A percentile compares a stretch with the other conserved stretches of the same genome.
phyloP scores from a whole-genome alignment of 2,113 vertebrate genomes.

The Ailuropoda melanoleuca region DNA sequence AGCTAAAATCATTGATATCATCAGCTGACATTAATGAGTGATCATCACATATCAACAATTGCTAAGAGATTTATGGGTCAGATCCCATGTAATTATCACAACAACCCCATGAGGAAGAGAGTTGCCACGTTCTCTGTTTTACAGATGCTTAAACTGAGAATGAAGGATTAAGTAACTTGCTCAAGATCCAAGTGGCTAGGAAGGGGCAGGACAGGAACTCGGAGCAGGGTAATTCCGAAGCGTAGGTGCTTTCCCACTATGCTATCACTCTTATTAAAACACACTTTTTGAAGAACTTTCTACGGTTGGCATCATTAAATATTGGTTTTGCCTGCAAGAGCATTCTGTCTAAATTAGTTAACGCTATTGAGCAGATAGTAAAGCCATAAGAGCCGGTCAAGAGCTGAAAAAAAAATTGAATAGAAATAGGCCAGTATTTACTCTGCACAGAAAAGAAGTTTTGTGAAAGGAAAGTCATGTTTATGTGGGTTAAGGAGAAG shows the following conservation, averaged over 20 bases:
- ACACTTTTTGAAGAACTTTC: slow-evolving; percentile 27
- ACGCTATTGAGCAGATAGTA: background rate
- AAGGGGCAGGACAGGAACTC: background rate
- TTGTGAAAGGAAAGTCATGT: background rate
- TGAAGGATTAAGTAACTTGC: background rate
- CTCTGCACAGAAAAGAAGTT: background rate
- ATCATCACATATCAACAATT: background rate
- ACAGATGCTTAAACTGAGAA: background rate
- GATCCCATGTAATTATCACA: slow-evolving; percentile 7
- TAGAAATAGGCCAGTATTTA: slow-evolving; percentile 46
- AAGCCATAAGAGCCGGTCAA: background rate
- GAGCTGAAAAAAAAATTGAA: background rate
- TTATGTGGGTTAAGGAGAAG: background rate
- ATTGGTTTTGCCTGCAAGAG: background rate
- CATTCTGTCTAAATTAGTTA: slow-evolving; percentile 32
- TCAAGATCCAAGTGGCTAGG: background rate
- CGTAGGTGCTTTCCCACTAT: background rate
- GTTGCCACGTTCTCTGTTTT: slow-evolving; percentile 7
- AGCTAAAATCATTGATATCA: background rate
- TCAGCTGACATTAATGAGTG: background rate
- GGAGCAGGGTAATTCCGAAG: background rate
- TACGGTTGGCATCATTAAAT: background rate
- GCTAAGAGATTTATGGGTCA: background rate
- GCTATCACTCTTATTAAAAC: slow-evolving; percentile 32
- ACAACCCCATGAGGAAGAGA: background rate